phyloP scores from a whole-genome alignment of 2,888 invertebrate species.

The Lepidochitona cinerea region DNA sequence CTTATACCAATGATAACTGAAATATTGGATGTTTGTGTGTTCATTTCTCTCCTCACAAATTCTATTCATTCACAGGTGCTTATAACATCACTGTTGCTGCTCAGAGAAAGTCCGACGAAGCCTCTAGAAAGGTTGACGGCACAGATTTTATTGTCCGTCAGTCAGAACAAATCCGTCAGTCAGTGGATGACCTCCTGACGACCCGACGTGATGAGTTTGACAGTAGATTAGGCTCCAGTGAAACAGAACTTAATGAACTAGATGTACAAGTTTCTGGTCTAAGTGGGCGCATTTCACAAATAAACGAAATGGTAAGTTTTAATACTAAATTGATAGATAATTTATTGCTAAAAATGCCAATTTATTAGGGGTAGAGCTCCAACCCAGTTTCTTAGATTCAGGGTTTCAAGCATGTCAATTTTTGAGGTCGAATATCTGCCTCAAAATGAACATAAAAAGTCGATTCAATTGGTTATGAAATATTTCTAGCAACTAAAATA shows the following conservation, averaged over 20 bases:
- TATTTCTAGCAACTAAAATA: no score
- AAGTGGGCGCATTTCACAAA: conserved; percentile 82
- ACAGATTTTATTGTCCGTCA: conserved; percentile 70
- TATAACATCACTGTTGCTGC: conserved; percentile 90
- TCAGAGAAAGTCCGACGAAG: conserved; percentile 75
- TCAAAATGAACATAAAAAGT: no score
- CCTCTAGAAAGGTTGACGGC: conserved; percentile 71
- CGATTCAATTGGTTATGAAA: no score
- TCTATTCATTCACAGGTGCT: conserved; percentile 76
- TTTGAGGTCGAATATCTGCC: no score
- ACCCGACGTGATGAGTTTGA: conserved; percentile 77
- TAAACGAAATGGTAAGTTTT: conserved; percentile 83
- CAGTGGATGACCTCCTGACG: conserved; percentile 52
- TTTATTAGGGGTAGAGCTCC: no score
- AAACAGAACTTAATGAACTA: conserved; percentile 79
- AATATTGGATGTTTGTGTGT: no score
- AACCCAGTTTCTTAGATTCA: no score
- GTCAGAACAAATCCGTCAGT: conserved; percentile 67
- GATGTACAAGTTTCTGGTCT: conserved; percentile 79
- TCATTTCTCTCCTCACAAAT: no score
- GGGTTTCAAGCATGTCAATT: no score
- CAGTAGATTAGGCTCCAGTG: conserved; percentile 81
- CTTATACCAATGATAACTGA: no score
- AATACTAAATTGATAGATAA: no score
- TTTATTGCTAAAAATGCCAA: no score